A percentile compares a stretch with the other conserved stretches of the same genome.
phyloP scores from a whole-genome alignment of 2,797 vertebrate species.

The Lepus townsendii region DNA sequence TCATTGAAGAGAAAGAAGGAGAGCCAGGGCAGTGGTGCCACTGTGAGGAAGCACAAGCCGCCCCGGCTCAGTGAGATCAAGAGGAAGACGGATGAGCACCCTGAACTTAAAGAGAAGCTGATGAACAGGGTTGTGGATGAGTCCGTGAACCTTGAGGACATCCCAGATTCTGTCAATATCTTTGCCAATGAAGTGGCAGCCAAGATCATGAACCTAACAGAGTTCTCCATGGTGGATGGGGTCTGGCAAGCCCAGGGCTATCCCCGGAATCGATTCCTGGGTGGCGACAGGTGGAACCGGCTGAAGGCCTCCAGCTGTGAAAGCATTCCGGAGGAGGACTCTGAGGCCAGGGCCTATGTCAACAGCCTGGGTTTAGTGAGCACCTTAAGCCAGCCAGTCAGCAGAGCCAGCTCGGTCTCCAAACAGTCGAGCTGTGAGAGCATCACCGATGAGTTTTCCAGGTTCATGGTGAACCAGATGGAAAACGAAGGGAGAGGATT shows the following conservation, averaged over 20 bases:
- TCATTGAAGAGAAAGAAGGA: slow-evolving; percentile 95
- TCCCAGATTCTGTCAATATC: slow-evolving; percentile 92
- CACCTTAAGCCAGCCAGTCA: slow-evolving; percentile 94
- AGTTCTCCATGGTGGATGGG: slow-evolving; percentile 94
- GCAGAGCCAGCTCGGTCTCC: slow-evolving; percentile 97
- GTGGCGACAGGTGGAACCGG: slow-evolving; percentile 95
- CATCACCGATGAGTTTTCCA: slow-evolving; percentile 98
- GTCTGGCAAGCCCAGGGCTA: slow-evolving; percentile 93
- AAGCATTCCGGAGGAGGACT: slow-evolving; percentile 97
- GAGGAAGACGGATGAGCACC: slow-evolving; percentile 98
- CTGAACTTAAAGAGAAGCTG: slow-evolving; percentile 97
- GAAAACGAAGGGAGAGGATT: slow-evolving; percentile 97
- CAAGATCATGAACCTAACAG: slow-evolving; percentile 97
- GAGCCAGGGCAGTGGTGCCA: slow-evolving; percentile 85
- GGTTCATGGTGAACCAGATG: slow-evolving; percentile 99
- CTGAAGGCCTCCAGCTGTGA: slow-evolving; percentile 97
- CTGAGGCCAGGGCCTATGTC: slow-evolving; percentile 88
- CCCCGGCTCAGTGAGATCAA: slow-evolving; percentile 99
- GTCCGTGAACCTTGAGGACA: slow-evolving; percentile 95
- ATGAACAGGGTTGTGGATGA: slow-evolving; percentile 98
- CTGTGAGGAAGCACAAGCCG: slow-evolving; percentile 95
- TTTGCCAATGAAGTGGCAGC: slow-evolving; percentile 97
- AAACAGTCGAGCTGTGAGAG: slow-evolving; percentile 99
- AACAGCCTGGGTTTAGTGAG: slow-evolving; percentile 92
- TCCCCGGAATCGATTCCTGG: slow-evolving; percentile 92